Conservation (phyloP, 1,140 invertebrate genomes). For the Phymastichus coffea region DNA sequence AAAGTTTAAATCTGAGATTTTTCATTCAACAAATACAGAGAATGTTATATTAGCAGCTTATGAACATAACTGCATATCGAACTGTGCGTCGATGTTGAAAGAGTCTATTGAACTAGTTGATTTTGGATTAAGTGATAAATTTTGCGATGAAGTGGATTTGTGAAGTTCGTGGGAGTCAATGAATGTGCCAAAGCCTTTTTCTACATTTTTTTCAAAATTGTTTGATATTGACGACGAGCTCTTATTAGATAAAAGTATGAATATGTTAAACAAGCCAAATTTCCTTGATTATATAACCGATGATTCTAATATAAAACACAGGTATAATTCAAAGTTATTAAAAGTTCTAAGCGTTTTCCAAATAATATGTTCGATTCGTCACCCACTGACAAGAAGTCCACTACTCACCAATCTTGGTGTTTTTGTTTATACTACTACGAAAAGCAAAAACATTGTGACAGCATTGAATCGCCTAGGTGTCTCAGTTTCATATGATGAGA, state of each 20-base stretch:
- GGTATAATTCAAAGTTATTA: not conserved
- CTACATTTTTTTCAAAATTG: not conserved
- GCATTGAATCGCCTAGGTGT: not conserved
- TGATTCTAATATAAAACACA: not conserved
- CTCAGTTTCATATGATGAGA: conserved; percentile 1
- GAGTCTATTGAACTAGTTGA: not conserved
- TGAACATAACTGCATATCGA: not conserved
- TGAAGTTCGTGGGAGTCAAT: not conserved
- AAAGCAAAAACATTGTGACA: not conserved
- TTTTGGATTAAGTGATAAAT: conserved; percentile 1
- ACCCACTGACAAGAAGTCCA: not conserved
- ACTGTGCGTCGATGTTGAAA: not conserved
- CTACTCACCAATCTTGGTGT: not conserved
- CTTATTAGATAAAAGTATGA: not conserved
- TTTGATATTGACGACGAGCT: not conserved
- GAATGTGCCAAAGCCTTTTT: not conserved
- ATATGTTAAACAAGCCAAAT: not conserved
- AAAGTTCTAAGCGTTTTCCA: not conserved
- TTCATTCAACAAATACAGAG: not conserved
- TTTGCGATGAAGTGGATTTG: not conserved
- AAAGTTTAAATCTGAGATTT: not conserved
- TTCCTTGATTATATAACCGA: not conserved
- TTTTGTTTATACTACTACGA: not conserved
- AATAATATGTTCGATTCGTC: not conserved
- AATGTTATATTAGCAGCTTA: not conserved